phyloP scores from a whole-genome alignment of 2,888 invertebrate species.

The Tetranychus truncatus region DNA sequence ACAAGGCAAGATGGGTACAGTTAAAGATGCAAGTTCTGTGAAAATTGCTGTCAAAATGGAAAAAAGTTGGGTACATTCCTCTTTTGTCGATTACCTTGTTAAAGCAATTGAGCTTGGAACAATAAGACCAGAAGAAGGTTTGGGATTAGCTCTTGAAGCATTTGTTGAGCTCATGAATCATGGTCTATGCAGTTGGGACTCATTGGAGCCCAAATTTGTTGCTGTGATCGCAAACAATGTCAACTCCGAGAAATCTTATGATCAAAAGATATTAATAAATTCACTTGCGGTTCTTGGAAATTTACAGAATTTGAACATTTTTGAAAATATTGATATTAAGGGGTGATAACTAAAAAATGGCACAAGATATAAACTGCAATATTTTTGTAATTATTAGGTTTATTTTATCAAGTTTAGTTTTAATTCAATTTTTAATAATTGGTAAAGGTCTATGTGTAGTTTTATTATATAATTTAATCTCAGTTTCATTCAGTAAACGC shows the following conservation, averaged over 20 bases:
- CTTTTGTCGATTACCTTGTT: slow-evolving; percentile 45
- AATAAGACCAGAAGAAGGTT: slow-evolving; percentile 35
- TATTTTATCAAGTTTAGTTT: too few relatives aligned
- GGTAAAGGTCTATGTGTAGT: too few relatives aligned
- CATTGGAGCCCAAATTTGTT: slow-evolving; percentile 63
- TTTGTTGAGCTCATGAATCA: slow-evolving; percentile 91
- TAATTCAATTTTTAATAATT: too few relatives aligned
- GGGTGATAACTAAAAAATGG: too few relatives aligned
- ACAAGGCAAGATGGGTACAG: not conserved
- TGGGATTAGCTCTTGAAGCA: slow-evolving; percentile 60
- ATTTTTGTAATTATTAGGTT: too few relatives aligned
- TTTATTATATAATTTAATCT: too few relatives aligned
- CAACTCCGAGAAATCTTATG: slow-evolving; percentile 41
- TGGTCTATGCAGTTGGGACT: slow-evolving; percentile 46
- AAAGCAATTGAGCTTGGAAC: slow-evolving; percentile 48
- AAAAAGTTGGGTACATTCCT: slow-evolving; percentile 40
- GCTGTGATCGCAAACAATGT: slow-evolving; percentile 62
- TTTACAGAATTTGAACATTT: too few relatives aligned
- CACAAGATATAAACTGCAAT: too few relatives aligned
- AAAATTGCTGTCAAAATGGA: slow-evolving; percentile 76
- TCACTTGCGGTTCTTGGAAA: slow-evolving; percentile 78
- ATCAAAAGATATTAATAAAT: slow-evolving; percentile 59
- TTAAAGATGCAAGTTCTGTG: slow-evolving; percentile 45
- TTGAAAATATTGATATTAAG: too few relatives aligned
- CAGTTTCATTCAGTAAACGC: too few relatives aligned